Conservation (phyloP, 2,797 vertebrate genomes). For the Artibeus lituratus region DNA sequence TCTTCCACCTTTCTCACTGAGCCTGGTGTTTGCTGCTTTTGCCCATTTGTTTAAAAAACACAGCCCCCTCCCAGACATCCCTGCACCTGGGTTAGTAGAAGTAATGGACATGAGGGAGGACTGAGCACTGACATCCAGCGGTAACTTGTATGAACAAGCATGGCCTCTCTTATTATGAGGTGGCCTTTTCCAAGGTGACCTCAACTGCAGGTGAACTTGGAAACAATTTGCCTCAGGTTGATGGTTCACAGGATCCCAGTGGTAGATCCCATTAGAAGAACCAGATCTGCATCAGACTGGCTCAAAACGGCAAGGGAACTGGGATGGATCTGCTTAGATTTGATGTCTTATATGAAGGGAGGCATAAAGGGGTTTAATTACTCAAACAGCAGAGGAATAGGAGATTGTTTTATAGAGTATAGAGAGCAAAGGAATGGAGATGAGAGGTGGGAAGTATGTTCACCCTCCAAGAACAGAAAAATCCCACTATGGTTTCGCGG, state of each 20-base stretch:
- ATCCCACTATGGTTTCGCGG: not conserved
- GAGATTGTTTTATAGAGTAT: rapidly evolving
- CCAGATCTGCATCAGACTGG: not conserved
- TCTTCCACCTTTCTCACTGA: not conserved
- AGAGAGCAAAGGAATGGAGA: not conserved
- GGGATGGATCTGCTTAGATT: not conserved
- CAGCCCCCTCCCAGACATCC: not conserved
- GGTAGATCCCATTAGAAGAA: not conserved
- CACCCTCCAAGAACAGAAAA: not conserved
- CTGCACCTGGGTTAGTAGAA: not conserved
- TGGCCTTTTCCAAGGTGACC: not conserved
- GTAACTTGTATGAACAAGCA: no score
- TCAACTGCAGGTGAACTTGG: not conserved
- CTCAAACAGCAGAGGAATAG: not conserved
- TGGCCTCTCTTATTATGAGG: not conserved
- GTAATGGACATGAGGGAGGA: not conserved
- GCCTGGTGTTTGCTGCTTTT: not conserved
- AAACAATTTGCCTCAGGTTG: not conserved
- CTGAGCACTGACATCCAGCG: not conserved
- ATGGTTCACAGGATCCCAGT: not conserved
- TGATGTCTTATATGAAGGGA: not conserved
- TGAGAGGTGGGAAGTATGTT: no score
- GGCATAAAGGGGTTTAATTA: not conserved
- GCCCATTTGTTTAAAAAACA: not conserved
- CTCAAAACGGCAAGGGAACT: not conserved